Evolutionary conservation across 2,113 vertebrate genomes (phyloP).

Genomic region (Ammospiza nelsoni): DNA sequence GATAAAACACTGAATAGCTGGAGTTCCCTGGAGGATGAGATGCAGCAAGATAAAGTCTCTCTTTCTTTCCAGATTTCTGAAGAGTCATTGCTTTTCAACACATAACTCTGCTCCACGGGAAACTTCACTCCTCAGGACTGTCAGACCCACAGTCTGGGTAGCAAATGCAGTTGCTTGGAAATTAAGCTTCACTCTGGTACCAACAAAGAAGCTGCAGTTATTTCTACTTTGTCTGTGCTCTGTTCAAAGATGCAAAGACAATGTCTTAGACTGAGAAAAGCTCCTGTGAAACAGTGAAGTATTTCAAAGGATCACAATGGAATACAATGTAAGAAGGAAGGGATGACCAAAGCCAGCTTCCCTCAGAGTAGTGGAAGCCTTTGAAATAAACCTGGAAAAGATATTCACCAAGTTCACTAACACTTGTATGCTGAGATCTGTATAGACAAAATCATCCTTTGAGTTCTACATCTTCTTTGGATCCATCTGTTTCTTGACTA

Average conservation of each 20-base stretch:
- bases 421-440: not conserved
- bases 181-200: not conserved
- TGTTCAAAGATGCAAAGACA: not conserved
- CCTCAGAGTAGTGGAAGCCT: not conserved
- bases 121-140: not conserved
- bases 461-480: not conserved
- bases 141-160: not conserved
- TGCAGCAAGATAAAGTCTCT: not conserved
- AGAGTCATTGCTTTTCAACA: not conserved
- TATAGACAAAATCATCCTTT: not conserved
- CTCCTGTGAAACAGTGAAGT: not conserved
- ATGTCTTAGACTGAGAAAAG: not conserved
- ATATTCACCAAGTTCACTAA: not conserved
- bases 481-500: not conserved
- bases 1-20: not conserved
- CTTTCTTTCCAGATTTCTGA: constrained; percentile 10
- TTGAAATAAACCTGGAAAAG: constrained; percentile 28
- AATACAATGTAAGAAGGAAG: not conserved
- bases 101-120: not conserved
- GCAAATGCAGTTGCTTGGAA: not conserved
- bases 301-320: not conserved
- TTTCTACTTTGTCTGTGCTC: not conserved
- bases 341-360: not conserved
- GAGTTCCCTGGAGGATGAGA: not conserved
- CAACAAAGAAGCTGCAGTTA: not conserved